These are phyloP conservation scores for Ibycter americanus DNA, from an alignment of 2,797 vertebrate genomes.

Conservation along the genomic window DNA sequence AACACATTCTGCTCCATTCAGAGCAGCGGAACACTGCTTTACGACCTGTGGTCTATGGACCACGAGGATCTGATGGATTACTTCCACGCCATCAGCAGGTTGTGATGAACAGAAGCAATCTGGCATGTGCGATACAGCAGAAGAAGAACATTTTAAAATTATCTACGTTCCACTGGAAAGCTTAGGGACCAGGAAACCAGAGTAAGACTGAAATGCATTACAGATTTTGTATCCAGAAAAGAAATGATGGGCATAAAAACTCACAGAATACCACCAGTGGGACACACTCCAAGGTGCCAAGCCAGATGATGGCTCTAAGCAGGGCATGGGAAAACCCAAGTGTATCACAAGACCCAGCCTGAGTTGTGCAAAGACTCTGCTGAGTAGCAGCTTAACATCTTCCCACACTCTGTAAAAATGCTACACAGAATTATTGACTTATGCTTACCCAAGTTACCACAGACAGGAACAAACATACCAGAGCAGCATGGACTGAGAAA, in stretches of 20 bases:
- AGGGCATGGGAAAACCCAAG: background rate
- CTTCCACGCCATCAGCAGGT: background rate
- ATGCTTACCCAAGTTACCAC: rapidly evolving
- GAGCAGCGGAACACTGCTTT: background rate
- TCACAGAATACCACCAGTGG: background rate
- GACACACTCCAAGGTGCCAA: background rate
- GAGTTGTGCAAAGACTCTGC: background rate
- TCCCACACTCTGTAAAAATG: background rate
- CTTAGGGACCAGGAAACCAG: background rate
- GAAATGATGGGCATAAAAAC: background rate
- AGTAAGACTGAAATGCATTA: background rate
- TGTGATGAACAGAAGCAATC: background rate
- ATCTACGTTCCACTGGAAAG: background rate
- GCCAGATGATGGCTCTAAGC: background rate
- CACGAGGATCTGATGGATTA: background rate
- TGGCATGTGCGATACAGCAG: background rate
- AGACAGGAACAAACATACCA: background rate
- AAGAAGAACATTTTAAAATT: background rate
- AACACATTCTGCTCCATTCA: background rate
- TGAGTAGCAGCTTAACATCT: background rate
- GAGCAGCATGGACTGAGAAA: background rate
- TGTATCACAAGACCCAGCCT: no score
- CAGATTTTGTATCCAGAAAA: background rate
- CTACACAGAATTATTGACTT: background rate
- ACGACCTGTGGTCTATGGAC: background rate